Evolutionary conservation across 2,888 invertebrate genomes (phyloP).

Genomic region (Sussaba pulchella): DNA sequence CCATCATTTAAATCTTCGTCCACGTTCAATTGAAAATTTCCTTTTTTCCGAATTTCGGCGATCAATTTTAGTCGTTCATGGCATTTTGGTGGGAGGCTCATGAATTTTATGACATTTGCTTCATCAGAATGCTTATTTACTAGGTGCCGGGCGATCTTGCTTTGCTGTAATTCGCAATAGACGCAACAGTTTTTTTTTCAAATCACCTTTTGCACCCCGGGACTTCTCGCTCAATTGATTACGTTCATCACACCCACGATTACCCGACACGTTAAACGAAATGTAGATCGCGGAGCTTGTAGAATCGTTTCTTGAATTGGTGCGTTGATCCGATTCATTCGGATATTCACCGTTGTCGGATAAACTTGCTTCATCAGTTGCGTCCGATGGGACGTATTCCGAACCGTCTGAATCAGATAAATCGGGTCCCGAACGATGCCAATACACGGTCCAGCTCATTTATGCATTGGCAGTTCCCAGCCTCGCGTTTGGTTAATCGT

Average conservation of each 20-base stretch:
- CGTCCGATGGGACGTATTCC: no score
- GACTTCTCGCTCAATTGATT: slow-evolving; percentile 45
- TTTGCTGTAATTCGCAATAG: slow-evolving; percentile 53
- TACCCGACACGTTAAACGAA: slow-evolving; percentile 35
- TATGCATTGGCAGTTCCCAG: no score
- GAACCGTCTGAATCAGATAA: no score
- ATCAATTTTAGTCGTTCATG: slow-evolving; percentile 55
- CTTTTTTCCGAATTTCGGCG: slow-evolving; percentile 63
- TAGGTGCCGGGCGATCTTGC: slow-evolving; percentile 59
- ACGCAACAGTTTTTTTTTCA: slow-evolving; percentile 53
- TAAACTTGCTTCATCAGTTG: no score
- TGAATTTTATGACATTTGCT: slow-evolving; percentile 49
- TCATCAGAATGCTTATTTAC: slow-evolving; percentile 40
- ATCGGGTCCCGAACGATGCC: no score
- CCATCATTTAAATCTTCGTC: slow-evolving; percentile 64
- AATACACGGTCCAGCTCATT: no score
- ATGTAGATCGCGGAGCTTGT: slow-evolving; percentile 1
- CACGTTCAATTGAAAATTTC: slow-evolving; percentile 68
- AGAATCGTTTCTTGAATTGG: slow-evolving; percentile 24
- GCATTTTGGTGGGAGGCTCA: slow-evolving; percentile 45
- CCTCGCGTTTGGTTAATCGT: no score
- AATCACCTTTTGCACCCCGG: slow-evolving; percentile 46
- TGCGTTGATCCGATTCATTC: no score
- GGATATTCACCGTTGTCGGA: no score
- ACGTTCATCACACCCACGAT: slow-evolving; percentile 23